Evolutionary conservation across 1,140 invertebrate species (phyloP), one percentile per base, ranked within the genome.

Genomic region (Drosophila dunni): DNA sequence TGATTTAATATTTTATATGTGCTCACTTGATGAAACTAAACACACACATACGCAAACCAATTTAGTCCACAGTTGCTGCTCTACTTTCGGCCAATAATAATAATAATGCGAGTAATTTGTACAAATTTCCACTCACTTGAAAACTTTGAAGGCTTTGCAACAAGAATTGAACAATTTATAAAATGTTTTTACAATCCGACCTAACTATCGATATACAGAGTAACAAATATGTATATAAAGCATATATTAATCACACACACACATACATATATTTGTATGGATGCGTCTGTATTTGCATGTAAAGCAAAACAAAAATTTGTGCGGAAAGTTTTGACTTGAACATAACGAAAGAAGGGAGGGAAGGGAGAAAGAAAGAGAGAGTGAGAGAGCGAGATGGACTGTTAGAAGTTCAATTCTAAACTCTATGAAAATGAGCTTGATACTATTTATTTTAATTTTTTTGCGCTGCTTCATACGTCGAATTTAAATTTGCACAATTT

Each of bases 331-430:
- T 11, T 15, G 34, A 45, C 45, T 51, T 10, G 1, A 24, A 20
- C 17, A 40, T 7, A 1, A 20, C 1, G 7, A 20, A 4, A 24
- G 24, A 2, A 3, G 24, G 24, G 24, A 3, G 24, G 24, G 24
- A 2, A 3, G 24, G 24, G 17, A 7, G 15, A 10, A 5, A 11
- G 11, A 11, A 34, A 5, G 38, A 5, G 33, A 33, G 0, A 33
- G 3, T 9, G 40, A 10, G 15, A 8, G 45, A n/a, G 4, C 1
- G 33, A 1, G 24, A 9, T n/a, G 33, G 33, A 2, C 1, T 5
- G 54, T 20, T 20, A 64, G 70, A 74, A 86, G 81, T 82, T 78
- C 83, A 83, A 86, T 86, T 79, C 72, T 71, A 88, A 83, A 83
- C 83, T 73, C 58, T 79, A 88, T 88, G 75, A 88, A 36, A 57